phyloP scores from a whole-genome alignment of 2,888 invertebrate genomes.

The Melieria crassipennis region DNA sequence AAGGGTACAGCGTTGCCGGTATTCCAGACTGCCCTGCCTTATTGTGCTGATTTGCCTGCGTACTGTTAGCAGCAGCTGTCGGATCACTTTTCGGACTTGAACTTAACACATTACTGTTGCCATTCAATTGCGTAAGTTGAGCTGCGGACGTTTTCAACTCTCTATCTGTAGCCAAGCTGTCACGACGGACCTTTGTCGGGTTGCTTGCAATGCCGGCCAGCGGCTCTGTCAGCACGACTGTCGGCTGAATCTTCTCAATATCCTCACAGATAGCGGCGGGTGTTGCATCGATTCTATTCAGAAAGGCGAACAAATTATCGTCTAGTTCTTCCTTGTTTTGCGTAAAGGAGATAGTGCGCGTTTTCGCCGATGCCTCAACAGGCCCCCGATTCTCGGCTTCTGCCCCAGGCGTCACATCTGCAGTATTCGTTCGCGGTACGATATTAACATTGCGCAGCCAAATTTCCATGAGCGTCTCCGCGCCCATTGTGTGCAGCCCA shows the following conservation, averaged over 20 bases:
- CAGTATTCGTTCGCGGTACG: too few species aligned
- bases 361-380: slow-evolving; percentile 37
- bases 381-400: too few species aligned
- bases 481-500: slow-evolving; percentile 84
- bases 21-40: too few species aligned
- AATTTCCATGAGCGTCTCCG: slow-evolving; percentile 82
- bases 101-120: not conserved
- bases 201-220: slow-evolving; percentile 35
- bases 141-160: too few species aligned
- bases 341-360: slow-evolving; percentile 48
- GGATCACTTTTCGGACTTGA: too few species aligned
- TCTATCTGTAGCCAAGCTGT: not conserved
- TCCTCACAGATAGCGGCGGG: slow-evolving; percentile 54
- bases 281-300: slow-evolving; percentile 55
- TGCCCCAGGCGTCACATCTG: too few species aligned
- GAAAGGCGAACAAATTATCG: slow-evolving; percentile 59
- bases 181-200: slow-evolving; percentile 27
- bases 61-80: too few species aligned
- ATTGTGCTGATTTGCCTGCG: too few species aligned
- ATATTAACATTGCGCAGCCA: slow-evolving; percentile 70
- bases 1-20: too few species aligned
- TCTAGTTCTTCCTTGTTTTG: slow-evolving; percentile 47
- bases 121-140: not conserved
- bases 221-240: slow-evolving; percentile 54
- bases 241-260: slow-evolving; percentile 64